Base-by-base conservation (phyloP, 2,797 vertebrate genomes). In the Malurus leucopterus region DNA sequence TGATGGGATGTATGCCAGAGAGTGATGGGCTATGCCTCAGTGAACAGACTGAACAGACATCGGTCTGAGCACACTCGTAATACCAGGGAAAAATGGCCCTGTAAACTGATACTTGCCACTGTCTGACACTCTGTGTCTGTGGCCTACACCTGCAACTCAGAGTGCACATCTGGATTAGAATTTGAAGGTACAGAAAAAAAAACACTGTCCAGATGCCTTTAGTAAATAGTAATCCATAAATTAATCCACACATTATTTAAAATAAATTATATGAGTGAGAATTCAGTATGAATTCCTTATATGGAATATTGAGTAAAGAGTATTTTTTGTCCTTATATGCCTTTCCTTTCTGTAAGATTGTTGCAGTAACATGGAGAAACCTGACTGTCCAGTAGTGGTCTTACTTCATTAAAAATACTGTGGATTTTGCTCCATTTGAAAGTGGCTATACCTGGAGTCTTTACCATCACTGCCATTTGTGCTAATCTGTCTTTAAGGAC, bases 391-490 rank as follows among this genome's bases (percentile, higher is more conserved):
- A 22, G 9, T 12, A 59, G 26, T 51, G 20, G 13, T 24, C 61
- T 55, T 53, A 49, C 8, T 44, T 53, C 11, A 41, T 65, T 32
- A 34, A 40, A 78, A 63, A 40, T 51, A 26, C 0, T 51, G 30
- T 51, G n/a, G 57, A 40, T 3, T 49, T 46, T 2, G 1, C n/a
- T 81, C 2, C 34, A 8, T 62, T 47, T 65, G 32, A 51, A 82
- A 43, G 36, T 38, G 58, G 17, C 27, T 62, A n/a, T 15, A 18
- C 4, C 19, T 76, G 64, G 36, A 75, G 22, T 57, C 27, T 34
- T 53, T 20, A n/a, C 11, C 0, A 0, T 29, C 0, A 0, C 27
- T 70, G n/a, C 27, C 7, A 7, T 41, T 29, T 30, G 15, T n/a
- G 10, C 20, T 36, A 19, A 81, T 16, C 24, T 78, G 5, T 63